These are phyloP conservation scores for Stomatorhinus ivindoensis DNA, from an alignment of 2,113 vertebrate genomes.

Conservation along the genomic window DNA sequence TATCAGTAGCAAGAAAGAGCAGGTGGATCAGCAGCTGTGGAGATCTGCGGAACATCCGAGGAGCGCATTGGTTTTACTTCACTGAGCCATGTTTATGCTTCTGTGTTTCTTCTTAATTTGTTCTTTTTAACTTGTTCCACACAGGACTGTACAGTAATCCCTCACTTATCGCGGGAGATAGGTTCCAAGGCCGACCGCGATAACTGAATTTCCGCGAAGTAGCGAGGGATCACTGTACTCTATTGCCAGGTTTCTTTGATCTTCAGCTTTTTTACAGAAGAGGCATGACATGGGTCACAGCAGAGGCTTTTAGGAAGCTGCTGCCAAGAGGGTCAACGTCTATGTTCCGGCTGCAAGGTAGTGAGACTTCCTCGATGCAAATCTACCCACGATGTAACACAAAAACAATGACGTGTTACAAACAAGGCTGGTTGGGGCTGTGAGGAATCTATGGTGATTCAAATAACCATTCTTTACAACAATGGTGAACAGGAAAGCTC, in stretches of 20 bases:
- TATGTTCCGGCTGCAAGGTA: neutral
- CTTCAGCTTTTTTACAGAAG: conserved; percentile 8
- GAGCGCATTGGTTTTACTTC: conserved; percentile 29
- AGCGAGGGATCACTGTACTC: too few relatives aligned
- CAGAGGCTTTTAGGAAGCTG: neutral
- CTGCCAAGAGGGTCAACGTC: neutral
- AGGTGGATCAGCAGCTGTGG: conserved; percentile 26
- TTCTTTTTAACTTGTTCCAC: conserved; percentile 6
- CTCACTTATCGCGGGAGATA: too few relatives aligned
- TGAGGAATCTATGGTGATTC: neutral
- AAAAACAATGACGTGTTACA: neutral
- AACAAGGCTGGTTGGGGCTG: neutral
- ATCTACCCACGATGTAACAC: neutral
- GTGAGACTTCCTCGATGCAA: neutral
- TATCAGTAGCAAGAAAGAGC: conserved; percentile 19
- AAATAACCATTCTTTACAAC: neutral
- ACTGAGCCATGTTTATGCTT: conserved; percentile 30
- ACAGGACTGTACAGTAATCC: neutral
- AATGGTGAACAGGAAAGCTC: neutral
- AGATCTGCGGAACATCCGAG: conserved; percentile 14
- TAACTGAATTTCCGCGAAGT: too few relatives aligned
- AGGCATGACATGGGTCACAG: conserved; percentile 7
- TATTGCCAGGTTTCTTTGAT: conserved; percentile 4
- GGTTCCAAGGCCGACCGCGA: too few relatives aligned
- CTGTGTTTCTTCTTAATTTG: conserved; percentile 22